Base-by-base conservation (phyloP, 2,797 vertebrate species). In the Lindbergichthys nudifrons region DNA sequence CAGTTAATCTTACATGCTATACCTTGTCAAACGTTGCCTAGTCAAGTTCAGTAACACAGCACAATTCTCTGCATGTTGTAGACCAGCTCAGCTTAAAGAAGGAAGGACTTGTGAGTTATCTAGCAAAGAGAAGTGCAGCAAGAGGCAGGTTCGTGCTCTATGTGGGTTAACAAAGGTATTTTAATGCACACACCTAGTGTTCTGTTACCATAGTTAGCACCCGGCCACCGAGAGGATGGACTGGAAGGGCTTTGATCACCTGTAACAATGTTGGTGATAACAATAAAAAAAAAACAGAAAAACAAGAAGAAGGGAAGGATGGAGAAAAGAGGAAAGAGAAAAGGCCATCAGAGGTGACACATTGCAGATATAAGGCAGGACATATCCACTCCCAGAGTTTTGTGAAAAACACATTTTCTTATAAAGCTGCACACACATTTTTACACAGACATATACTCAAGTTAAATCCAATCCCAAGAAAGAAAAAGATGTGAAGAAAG, bases 171-270 rank as follows among this genome's bases (percentile, higher is more conserved):
- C 26, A 81, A 65, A 82, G 65, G 71, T 43, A 89, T 64, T 67
- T 70, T 83, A 87, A 92, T 75, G 70, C 87, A 92, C 89, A 92
- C 86, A 92, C 89, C 91, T 94, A 93, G 80, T 13, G 90, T 94
- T 93, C 89, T 85, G 91, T 94, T 95, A 94, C 94, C 95, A 94
- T 94, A 92, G 90, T 93, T 95, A 93, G 92, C 93, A 94, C 91
- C 93, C 26, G 94, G 92, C 94, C 94, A 95, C 89, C 94, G 90
- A 92, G 93, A 93, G 83, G 78, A 81, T 90, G 95, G 92, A 93
- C 95, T 95, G 91, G 93, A 93, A 69, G 94, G 93, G 74, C 93
- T 95, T 93, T 95, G 93, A 93, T 95, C 94, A 94, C 94, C 94
- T 95, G 94, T n/a, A 93, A 89, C 57, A 87, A 88, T 73, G 83